Conservation (phyloP, 2,797 vertebrate species). For the Pterois miles region DNA sequence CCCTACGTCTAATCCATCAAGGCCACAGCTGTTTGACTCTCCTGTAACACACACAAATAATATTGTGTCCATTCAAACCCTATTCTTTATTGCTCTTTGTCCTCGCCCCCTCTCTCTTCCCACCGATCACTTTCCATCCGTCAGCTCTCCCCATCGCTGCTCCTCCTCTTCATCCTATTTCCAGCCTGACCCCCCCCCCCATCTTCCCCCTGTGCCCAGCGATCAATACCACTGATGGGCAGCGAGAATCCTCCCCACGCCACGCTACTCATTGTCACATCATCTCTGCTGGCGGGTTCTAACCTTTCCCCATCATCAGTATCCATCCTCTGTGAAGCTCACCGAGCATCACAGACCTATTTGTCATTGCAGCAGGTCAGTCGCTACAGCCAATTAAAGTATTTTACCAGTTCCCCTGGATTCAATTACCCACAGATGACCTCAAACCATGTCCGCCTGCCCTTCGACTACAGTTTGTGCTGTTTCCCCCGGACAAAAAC, state of each 20-base stretch:
- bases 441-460: slow-evolving; percentile 34
- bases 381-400: slow-evolving; percentile 39
- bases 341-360: slow-evolving; percentile 19
- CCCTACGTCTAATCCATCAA: slow-evolving; percentile 14
- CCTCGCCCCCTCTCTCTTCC: background rate
- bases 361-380: slow-evolving; percentile 56
- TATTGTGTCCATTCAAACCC: slow-evolving; percentile 12
- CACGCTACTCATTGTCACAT: slow-evolving; percentile 61
- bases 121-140: slow-evolving; percentile 1
- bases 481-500: slow-evolving; percentile 29
- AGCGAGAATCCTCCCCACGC: slow-evolving; percentile 29
- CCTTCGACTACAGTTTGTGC: slow-evolving; percentile 26
- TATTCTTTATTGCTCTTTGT: slow-evolving; percentile 6
- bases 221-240: slow-evolving; percentile 69
- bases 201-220: background rate
- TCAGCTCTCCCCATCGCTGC: background rate
- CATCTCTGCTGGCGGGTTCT: slow-evolving; percentile 51
- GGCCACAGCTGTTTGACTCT: background rate
- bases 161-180: slow-evolving; percentile 13
- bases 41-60: background rate
- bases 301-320: slow-evolving; percentile 51
- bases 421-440: slow-evolving; percentile 69
- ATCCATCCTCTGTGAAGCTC: slow-evolving; percentile 37
- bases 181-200: slow-evolving; percentile 37
- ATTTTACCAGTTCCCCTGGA: slow-evolving; percentile 51